Evolutionary conservation across 2,113 vertebrate species (phyloP).

Genomic region (Baryphthengus martii): DNA sequence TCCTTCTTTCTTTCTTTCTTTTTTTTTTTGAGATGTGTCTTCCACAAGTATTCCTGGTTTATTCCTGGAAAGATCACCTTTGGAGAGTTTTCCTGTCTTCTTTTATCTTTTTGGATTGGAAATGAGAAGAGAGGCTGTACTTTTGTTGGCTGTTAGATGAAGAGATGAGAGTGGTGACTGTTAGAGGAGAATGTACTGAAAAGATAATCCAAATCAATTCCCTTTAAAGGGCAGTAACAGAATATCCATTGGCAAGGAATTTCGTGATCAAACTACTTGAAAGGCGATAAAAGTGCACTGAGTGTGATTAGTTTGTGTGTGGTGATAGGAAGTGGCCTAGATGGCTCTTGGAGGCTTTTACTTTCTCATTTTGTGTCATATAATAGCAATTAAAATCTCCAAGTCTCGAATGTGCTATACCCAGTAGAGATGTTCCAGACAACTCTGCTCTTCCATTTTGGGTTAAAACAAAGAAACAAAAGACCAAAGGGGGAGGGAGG

Average conservation of each 20-base stretch:
- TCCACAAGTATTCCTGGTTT: neutral
- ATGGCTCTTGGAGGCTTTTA: neutral
- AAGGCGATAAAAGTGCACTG: neutral
- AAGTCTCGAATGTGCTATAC: neutral
- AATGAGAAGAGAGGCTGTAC: neutral
- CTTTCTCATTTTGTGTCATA: neutral
- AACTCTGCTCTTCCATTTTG: neutral
- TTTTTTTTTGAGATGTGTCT: neutral
- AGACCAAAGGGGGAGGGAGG: accelerated
- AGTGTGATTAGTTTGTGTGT: neutral
- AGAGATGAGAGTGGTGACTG: neutral
- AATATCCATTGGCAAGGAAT: neutral
- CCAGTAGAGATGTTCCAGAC: neutral
- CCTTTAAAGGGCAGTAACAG: neutral
- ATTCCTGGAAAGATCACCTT: neutral
- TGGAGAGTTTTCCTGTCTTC: neutral
- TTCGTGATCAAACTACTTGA: neutral
- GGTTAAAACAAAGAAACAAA: neutral
- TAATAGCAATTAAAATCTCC: neutral
- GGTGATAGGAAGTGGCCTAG: neutral
- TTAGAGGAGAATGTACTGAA: neutral
- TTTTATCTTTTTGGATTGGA: neutral
- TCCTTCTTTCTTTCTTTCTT: no score
- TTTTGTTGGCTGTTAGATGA: neutral
- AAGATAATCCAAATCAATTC: neutral